Percentiles rank a stretch among this genome's conserved stretches.
Conservation (phyloP, 2,113 vertebrate species). For the Notiomystis cincta region DNA sequence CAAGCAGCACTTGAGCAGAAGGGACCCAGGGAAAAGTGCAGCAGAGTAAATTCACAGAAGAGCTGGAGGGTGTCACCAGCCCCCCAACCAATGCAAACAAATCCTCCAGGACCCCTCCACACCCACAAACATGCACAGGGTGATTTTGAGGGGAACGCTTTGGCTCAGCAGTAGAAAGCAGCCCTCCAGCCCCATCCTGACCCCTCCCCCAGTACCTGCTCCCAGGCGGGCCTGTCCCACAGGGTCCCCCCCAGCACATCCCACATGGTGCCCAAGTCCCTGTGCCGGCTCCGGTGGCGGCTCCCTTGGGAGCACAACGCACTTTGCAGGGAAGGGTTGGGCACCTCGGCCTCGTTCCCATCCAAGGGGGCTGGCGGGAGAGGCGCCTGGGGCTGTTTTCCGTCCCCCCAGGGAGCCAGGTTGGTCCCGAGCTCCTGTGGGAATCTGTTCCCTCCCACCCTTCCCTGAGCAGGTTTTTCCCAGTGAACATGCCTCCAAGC, state of each 20-base stretch:
- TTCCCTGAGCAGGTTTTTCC: constrained; percentile 12
- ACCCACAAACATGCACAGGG: neutral
- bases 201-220: neutral
- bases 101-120: neutral
- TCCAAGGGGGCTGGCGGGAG: neutral
- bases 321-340: neutral
- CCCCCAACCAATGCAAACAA: rapidly evolving
- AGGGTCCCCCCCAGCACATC: neutral
- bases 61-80: neutral
- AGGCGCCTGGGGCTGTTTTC: neutral
- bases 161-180: neutral
- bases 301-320: neutral
- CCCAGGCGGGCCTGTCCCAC: neutral
- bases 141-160: neutral
- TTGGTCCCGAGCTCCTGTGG: neutral
- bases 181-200: neutral
- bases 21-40: neutral
- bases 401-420: neutral
- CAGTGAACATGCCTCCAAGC: neutral
- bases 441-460: neutral
- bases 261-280: neutral
- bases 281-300: rapidly evolving
- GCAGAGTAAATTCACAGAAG: neutral
- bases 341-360: neutral
- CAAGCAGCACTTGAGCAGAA: neutral